Percentiles rank a stretch among this genome's conserved stretches.
Evolutionary conservation across 2,888 invertebrate genomes (phyloP).

Genomic region (Auanema sp.): DNA sequence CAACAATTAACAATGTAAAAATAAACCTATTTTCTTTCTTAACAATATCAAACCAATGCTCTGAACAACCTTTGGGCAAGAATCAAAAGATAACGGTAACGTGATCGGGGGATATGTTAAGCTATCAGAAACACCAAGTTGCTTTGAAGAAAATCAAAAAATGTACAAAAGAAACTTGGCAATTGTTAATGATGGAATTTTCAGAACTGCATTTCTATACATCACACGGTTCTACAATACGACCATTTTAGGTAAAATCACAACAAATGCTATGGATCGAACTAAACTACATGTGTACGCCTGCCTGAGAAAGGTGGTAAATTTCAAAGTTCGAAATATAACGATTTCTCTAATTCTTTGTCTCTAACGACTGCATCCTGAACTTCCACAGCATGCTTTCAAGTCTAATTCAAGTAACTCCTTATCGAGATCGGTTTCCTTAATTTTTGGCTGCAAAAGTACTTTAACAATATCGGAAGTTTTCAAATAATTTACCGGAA

Average conservation of each 20-base stretch:
- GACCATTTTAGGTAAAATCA: too few species aligned
- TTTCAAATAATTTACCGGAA: slow-evolving; percentile 27
- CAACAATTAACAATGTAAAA: not conserved
- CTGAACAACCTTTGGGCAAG: not conserved
- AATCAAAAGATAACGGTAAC: not conserved
- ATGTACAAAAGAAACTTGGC: too few species aligned
- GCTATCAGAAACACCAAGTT: too few species aligned
- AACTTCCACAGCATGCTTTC: slow-evolving; percentile 59
- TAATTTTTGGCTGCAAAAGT: slow-evolving; percentile 32
- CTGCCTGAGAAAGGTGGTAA: slow-evolving; percentile 5
- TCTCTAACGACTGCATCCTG: slow-evolving; percentile 49
- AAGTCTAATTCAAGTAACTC: slow-evolving; percentile 49
- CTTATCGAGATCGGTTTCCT: slow-evolving; percentile 24
- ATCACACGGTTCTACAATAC: too few species aligned
- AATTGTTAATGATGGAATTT: too few species aligned
- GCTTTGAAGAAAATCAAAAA: too few species aligned
- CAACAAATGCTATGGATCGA: not conserved
- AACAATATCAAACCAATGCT: not conserved
- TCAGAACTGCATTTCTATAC: too few species aligned
- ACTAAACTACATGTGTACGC: not conserved
- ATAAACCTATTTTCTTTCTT: not conserved
- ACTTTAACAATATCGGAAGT: not conserved
- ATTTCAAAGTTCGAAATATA: slow-evolving; percentile 15
- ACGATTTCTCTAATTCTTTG: not conserved
- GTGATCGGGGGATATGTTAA: not conserved